Evolutionary conservation across 2,888 invertebrate species (phyloP), one percentile per base, ranked within the genome.

Genomic region (Melinopterus prodromus): DNA sequence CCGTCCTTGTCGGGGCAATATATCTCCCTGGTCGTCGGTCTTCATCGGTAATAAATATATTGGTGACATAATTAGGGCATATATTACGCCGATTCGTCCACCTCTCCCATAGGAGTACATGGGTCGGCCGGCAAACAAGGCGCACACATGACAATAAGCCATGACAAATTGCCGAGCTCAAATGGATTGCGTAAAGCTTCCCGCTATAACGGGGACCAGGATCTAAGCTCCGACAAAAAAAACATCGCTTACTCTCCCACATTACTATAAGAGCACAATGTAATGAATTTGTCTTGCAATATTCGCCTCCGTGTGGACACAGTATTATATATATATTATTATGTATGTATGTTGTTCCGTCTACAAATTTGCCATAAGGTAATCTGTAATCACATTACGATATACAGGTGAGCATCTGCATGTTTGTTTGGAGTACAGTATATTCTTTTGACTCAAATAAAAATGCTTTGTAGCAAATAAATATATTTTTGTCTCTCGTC

Each of bases 61-160:
- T 6, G 74, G n/a, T 35, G 74, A 74, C 82, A 81, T 83, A 84
- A 84, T 84, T 81, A 81, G 82, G 83, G 80, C 79, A 82, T 83
- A 82, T 81, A 83, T 83, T 83, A 82, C 81, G 75, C 72, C 81
- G 76, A 53, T 53, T 53, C 53, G 53, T 53, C 53, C 53, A 53
- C 53, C 53, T 53, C 53, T 82, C 71, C 76, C 76, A 70, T 80
- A 78, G 77, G 76, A 80, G 82, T 81, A 74, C 77, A 71, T 77
- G 77, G 79, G 80, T 77, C 78, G 77, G 78, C 77, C 71, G 81
- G 79, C 77, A 78, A 84, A 84, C 85, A 84, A 85, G 84, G 85
- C 84, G 85, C 85, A 86, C 84, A 85, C 84, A 85, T 85, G 87
- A 86, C 86, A 87, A 87, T 87, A 86, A 87, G 86, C 86, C 86